phyloP scores from a whole-genome alignment of 2,888 invertebrate species.

The Seladonia tumulorum region DNA sequence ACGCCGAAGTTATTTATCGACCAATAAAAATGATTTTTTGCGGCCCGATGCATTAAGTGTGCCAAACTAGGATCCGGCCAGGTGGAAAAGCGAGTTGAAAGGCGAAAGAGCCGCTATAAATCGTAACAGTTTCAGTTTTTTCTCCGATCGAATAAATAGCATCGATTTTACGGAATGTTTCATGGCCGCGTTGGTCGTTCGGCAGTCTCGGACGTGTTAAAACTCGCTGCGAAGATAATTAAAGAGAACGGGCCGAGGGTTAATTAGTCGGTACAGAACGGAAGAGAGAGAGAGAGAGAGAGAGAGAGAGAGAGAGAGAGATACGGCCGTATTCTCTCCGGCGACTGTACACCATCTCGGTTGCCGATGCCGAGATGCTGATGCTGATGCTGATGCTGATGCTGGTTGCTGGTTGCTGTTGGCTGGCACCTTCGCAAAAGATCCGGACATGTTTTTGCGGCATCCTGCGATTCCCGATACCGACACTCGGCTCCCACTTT shows the following conservation, averaged over 20 bases:
- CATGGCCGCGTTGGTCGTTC: background rate
- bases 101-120: background rate
- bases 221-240: background rate
- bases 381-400: background rate
- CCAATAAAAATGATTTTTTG: background rate
- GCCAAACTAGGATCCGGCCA: background rate
- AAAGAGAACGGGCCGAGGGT: background rate
- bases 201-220: background rate
- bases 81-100: background rate
- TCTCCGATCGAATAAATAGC: background rate
- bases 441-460: slow-evolving; percentile 30
- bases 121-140: background rate
- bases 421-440: slow-evolving; percentile 17
- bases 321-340: background rate
- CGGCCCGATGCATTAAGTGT: background rate
- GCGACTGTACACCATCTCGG: background rate
- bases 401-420: background rate
- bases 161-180: background rate
- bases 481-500: background rate
- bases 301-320: too few relatives aligned
- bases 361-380: background rate
- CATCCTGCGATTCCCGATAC: slow-evolving; percentile 8
- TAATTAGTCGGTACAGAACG: background rate
- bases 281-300: background rate
- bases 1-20: background rate